Conservation (phyloP, 1,140 invertebrate species). For the Trichonephila clavata region DNA sequence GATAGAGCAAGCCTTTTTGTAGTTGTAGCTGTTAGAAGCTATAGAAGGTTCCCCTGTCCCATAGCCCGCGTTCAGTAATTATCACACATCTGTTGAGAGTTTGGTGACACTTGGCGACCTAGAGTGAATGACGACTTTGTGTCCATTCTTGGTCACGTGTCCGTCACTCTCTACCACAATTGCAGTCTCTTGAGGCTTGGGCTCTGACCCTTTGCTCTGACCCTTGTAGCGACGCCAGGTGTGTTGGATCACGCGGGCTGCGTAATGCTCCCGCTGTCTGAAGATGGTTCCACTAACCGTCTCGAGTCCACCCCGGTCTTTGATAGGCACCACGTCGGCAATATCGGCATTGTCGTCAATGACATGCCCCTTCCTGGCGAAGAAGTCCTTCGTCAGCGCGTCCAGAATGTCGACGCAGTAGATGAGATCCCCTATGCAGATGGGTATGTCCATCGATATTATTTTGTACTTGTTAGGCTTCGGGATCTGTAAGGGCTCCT, state of each 20-base stretch:
- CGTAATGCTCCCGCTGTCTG: constrained; percentile 97
- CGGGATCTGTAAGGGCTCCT: constrained; percentile 96
- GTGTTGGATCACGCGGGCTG: constrained; percentile 95
- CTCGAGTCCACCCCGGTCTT: constrained; percentile 93
- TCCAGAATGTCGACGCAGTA: constrained; percentile 99
- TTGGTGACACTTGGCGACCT: constrained; percentile 90
- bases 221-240: constrained; percentile 86
- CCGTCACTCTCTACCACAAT: constrained; percentile 91
- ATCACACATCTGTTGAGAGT: constrained; percentile 90
- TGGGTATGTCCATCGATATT: constrained; percentile 98
- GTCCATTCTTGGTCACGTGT: constrained; percentile 90
- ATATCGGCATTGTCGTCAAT: constrained; percentile 81
- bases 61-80: constrained; percentile 58
- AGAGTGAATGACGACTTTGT: constrained; percentile 93
- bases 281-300: constrained; percentile 95
- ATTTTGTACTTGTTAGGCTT: constrained; percentile 99
- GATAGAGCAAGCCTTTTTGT: constrained; percentile 63
- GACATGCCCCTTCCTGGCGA: constrained; percentile 90
- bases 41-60: constrained; percentile 14
- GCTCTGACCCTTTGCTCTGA: constrained; percentile 78
- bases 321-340: constrained; percentile 87
- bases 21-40: constrained; percentile 58
- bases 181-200: constrained; percentile 84
- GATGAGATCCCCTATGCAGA: constrained; percentile 97
- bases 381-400: constrained; percentile 94